Evolutionary conservation across 1,140 invertebrate genomes (phyloP), one percentile per base, ranked within the genome.

Genomic region (Drosophila nigrodunni): DNA sequence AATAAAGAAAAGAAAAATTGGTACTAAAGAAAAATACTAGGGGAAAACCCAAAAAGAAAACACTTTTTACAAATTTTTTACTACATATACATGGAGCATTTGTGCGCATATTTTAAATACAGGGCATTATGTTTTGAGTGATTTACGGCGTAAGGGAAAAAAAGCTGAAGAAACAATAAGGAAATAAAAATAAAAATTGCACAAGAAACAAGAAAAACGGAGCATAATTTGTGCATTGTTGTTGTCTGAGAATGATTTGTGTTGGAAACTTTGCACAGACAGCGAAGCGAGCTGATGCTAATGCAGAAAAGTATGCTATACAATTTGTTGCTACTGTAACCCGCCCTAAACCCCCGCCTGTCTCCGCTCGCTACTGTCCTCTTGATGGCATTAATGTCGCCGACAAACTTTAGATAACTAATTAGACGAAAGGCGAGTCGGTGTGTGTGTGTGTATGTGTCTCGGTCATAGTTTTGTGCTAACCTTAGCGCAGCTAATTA

Each of bases 401-500:
- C 83, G 80, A 73, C 83, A 89, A 88, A 88, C 85, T 88, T 88
- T 83, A 85, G 85, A 83, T 83, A 89, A 88, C 83, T 88, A 88
- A 88, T 88, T 88, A 88, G 80, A 87, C 69, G 74, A 72, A 60
- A 69, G 57, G 71, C 71, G 57, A 74, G 34, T 57, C 68, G 46
- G 54, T 47, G 55, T 52, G 57, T 37, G 67, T 15, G 15, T 54
- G 25, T 30, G 54, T 54, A 47, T 52, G 57, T 37, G 58, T 54
- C 39, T 67, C 64, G 60, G 44, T 74, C 67, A 66, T 87, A 86
- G 82, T 87, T 82, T 69, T 87, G 80, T 80, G 82, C 81, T 70
- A 87, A 87, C 83, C 83, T 87, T 88, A 89, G 83, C 85, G 80
- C 80, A 89, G 83, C 83, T 88, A 88, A 88, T 88, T 88, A 88